These are phyloP conservation scores for Yponomeuta plumbellus DNA, from an alignment of 2,888 invertebrate species.

Conservation along the genomic window DNA sequence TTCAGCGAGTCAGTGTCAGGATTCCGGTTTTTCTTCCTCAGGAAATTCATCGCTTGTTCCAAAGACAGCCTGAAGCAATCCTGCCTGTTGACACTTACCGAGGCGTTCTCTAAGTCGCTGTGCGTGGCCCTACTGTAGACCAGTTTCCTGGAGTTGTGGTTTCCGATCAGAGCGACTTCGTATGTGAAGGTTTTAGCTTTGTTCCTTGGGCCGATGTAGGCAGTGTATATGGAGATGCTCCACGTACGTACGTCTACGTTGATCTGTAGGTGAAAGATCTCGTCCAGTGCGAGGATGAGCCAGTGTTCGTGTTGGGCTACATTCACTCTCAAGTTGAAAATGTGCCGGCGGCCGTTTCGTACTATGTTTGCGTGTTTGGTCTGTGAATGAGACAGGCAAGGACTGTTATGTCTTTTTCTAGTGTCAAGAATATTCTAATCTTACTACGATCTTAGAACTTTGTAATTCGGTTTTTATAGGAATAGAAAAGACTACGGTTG, in stretches of 20 bases:
- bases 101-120: slow-evolving; percentile 58
- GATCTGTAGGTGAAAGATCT: slow-evolving; percentile 56
- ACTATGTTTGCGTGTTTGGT: slow-evolving; percentile 48
- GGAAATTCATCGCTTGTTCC: slow-evolving; percentile 60
- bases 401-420: too few species aligned
- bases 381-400: slow-evolving; percentile 30
- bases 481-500: too few species aligned
- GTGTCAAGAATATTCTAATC: too few species aligned
- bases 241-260: slow-evolving; percentile 54
- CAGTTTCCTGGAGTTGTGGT: slow-evolving; percentile 46
- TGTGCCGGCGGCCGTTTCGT: slow-evolving; percentile 46
- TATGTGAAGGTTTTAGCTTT: slow-evolving; percentile 50
- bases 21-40: slow-evolving; percentile 49
- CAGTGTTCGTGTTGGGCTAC: slow-evolving; percentile 53
- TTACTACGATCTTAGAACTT: too few species aligned
- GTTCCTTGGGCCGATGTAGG: slow-evolving; percentile 63
- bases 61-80: slow-evolving; percentile 63
- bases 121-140: slow-evolving; percentile 55
- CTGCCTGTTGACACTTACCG: slow-evolving; percentile 48
- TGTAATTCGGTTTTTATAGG: too few species aligned
- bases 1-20: slow-evolving; percentile 45
- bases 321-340: slow-evolving; percentile 52
- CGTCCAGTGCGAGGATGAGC: slow-evolving; percentile 47
- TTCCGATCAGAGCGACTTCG: slow-evolving; percentile 52
- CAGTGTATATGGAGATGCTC: slow-evolving; percentile 55